These are phyloP conservation scores for Nebria salina DNA, from an alignment of 2,888 invertebrate species.

Conservation along the genomic window DNA sequence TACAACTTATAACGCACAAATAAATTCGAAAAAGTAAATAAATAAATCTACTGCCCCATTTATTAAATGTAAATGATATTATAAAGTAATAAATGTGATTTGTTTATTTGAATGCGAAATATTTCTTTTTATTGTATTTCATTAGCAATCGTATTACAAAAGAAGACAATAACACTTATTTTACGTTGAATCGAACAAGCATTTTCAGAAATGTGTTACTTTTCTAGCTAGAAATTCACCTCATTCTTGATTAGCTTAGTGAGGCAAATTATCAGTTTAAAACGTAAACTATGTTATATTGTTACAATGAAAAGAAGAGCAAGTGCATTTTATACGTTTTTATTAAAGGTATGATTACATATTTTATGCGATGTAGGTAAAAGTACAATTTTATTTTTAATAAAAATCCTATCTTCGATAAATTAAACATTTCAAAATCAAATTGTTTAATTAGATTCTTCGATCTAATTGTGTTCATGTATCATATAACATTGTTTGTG, in stretches of 20 bases:
- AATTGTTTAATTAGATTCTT: neutral
- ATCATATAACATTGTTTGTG: neutral
- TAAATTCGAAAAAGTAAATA: conserved; percentile 30
- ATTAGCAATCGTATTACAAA: conserved; percentile 32
- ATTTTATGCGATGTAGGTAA: neutral
- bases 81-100: conserved; percentile 44
- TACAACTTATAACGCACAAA: conserved; percentile 45
- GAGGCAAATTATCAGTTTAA: neutral
- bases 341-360: neutral
- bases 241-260: neutral
- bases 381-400: neutral
- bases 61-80: conserved; percentile 42
- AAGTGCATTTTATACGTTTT: neutral
- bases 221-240: neutral
- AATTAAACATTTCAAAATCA: too few species aligned
- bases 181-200: conserved; percentile 4
- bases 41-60: conserved; percentile 36
- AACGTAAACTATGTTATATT: neutral
- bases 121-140: conserved; percentile 26
- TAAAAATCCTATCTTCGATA: neutral
- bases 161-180: conserved; percentile 39
- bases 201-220: neutral
- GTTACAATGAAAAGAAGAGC: neutral
- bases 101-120: conserved; percentile 36
- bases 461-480: neutral